phyloP scores from a whole-genome alignment of 2,113 vertebrate species.

The Cercocebus atys region DNA sequence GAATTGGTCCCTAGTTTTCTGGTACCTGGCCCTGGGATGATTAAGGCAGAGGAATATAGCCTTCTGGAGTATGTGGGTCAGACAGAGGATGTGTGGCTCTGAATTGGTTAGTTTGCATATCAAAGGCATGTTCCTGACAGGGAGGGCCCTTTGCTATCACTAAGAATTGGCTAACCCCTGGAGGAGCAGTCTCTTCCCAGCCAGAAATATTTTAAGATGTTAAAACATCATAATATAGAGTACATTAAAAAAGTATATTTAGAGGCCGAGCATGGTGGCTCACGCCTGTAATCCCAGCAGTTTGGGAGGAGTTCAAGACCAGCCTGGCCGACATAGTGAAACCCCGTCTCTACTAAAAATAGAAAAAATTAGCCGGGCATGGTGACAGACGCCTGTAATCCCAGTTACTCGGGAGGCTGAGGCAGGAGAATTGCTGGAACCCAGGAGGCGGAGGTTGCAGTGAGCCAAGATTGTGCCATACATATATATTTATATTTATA shows the following conservation, averaged over 20 bases:
- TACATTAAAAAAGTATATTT: not conserved
- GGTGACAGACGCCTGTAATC: no score
- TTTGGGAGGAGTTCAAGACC: no score
- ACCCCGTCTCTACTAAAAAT: no score
- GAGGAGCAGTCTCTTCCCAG: not conserved
- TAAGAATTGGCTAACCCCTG: not conserved
- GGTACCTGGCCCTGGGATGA: not conserved
- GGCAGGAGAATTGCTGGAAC: no score
- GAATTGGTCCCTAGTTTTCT: not conserved
- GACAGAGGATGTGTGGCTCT: not conserved
- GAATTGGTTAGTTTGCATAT: not conserved
- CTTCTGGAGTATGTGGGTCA: not conserved
- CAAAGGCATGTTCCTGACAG: not conserved
- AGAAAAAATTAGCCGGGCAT: no score
- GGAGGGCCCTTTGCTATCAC: not conserved
- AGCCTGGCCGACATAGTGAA: no score
- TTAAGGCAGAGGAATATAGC: not conserved
- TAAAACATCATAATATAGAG: not conserved
- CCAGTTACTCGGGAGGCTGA: no score
- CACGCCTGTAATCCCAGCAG: no score
- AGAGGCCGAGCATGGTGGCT: no score
- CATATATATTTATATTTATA: no score
- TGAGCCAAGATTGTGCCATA: no score
- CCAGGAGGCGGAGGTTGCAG: no score
- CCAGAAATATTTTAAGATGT: not conserved